Evolutionary conservation across 2,888 invertebrate genomes (phyloP), one percentile per base, ranked within the genome.

Genomic region (Helleia helle): DNA sequence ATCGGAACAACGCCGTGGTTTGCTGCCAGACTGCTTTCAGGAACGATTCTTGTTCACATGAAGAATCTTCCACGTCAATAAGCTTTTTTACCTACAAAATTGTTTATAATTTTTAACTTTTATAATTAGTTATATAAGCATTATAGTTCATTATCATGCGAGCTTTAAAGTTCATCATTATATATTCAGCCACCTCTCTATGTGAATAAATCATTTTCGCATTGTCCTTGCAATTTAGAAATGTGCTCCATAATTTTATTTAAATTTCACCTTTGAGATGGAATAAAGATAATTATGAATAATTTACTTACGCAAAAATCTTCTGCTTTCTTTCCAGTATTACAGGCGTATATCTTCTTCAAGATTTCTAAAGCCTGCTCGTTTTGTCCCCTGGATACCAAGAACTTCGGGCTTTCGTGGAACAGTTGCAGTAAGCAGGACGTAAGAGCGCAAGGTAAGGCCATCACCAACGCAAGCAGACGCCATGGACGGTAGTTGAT

Each of bases 391-490:
- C 89, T 48, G 74, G 87, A 65, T n/a, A 90, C 79, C 29, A 91
- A 76, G 65, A 90, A 94, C 67, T 93, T 93, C 0, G 95, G 94
- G 54, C 92, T 94, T 65, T 95, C 94, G 3, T 93, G 91, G 56
- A 90, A 86, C 22, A 81, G 68, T 4, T 81, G 71, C 7, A 91
- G 72, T 7, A 89, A 77, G 2, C 87, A 51, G 0, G 90, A 88
- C 0, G 91, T 89, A 8, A 88, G 51, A 0, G 91, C 62, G 47
- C 90, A 89, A 0, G 94, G 89, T 0, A 91, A 38, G 0, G 90
- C 86, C 62, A 93, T 87, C 0, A 89, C 65, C 1, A 91, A 70
- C 0, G 93, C 74, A 41, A 93, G 88, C 2, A 93, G 62, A n/a
- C 94, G 86, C 95, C 95, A 95, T 0, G 93, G 90, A 9, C 89